A percentile compares a stretch with the other conserved stretches of the same genome.
Conservation (phyloP, 2,888 invertebrate genomes). For the Netelia fuscicornis region DNA sequence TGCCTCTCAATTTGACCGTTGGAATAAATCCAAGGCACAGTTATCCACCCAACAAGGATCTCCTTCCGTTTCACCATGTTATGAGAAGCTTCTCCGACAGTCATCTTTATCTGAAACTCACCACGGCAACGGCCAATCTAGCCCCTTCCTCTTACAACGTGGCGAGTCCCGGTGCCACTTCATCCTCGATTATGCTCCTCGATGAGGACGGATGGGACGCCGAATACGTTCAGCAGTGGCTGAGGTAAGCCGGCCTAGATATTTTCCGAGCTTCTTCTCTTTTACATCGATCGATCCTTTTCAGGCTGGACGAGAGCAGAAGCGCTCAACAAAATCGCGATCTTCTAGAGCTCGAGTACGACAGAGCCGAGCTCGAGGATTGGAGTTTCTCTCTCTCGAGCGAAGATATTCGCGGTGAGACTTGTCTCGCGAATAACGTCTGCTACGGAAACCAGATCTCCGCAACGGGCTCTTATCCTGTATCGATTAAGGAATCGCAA, state of each 20-base stretch:
- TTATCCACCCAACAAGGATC: conserved; percentile 90
- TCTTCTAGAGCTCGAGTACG: conserved; percentile 90
- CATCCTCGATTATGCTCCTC: conserved; percentile 80
- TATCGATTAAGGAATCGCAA: conserved; percentile 69
- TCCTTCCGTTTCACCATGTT: conserved; percentile 90
- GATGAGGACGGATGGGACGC: conserved; percentile 87
- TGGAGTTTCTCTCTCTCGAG: conserved; percentile 91
- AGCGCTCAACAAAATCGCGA: conserved; percentile 90
- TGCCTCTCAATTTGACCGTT: conserved; percentile 89
- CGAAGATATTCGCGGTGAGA: conserved; percentile 88
- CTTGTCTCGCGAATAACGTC: conserved; percentile 29
- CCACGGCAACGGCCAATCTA: conserved; percentile 85
- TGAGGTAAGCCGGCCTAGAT: conserved; percentile 81
- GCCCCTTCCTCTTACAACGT: conserved; percentile 79
- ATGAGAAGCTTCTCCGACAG: conserved; percentile 92
- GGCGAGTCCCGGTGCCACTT: conserved; percentile 76
- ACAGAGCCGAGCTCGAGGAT: conserved; percentile 91
- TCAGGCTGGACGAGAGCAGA: conserved; percentile 89
- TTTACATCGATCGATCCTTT: neutral
- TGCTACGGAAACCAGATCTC: conserved; percentile 62
- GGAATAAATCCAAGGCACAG: conserved; percentile 89
- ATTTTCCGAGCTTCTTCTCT: neutral
- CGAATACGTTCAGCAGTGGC: conserved; percentile 92
- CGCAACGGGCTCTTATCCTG: conserved; percentile 53
- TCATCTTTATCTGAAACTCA: conserved; percentile 90